Evolutionary conservation across 2,888 invertebrate species (phyloP), one percentile per base, ranked within the genome.

Genomic region (Papilio protenor): DNA sequence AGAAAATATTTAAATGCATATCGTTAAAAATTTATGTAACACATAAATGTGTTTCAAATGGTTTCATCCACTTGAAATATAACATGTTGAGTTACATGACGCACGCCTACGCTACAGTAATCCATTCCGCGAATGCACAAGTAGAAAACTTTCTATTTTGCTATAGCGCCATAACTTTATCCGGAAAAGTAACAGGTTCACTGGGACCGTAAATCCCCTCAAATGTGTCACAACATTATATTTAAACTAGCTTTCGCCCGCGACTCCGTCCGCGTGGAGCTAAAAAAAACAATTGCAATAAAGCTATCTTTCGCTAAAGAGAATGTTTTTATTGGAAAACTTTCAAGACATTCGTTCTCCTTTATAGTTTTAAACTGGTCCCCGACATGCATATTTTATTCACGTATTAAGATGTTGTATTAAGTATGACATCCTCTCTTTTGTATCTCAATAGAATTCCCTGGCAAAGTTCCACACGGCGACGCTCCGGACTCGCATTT

Each of bases 401-500:
- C 59, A 61, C 61, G 71, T 64, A 61, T 71, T 71, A 75, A 66
- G 27, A 69, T 74, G 45, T 45, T 75, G 40, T 75, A 69, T 61
- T 75, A 78, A 78, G 75, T 78, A 78, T 71, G 71, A 71, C 75
- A 75, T 55, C 59, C 21, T 10, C 71, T 75, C 66, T 69, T 78
- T 78, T 78, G 77, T 78, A 61, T 71, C 75, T 75, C 70, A 78
- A 78, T 78, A 73, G 71, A 78, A 77, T 77, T 77, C 49, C 23
- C 61, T 77, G 77, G 77, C 77, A 77, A 49, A 40, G 71, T 75
- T 77, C 77, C 77, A 77, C 75, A 77, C 61, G 77, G 40, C 61
- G 40, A 12, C 10, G 40, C 61, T 70, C 70, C 55, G n/a, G 27
- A 49, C 59, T 77, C 59, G 64, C 72, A 75, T 77, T 77, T 71